Percentiles rank a stretch among this genome's conserved stretches.
These are phyloP conservation scores for Sturnira hondurensis DNA, from an alignment of 2,113 vertebrate genomes.

Conservation along the genomic window DNA sequence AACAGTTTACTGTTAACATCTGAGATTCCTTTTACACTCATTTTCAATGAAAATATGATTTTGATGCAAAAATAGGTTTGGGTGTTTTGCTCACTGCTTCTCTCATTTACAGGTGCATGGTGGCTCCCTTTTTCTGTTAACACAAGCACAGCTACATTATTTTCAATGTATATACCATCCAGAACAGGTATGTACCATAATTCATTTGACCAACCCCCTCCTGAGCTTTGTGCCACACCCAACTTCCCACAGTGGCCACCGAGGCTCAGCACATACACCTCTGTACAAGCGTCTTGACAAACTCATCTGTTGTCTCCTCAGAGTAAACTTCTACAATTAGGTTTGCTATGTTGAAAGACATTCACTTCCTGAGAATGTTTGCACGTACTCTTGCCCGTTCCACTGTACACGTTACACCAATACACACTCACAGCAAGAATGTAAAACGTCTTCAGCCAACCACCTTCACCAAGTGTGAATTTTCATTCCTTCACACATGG, in stretches of 20 bases:
- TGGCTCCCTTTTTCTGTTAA: neutral
- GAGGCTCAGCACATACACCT: neutral
- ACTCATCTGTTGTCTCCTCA: neutral
- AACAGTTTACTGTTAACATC: neutral
- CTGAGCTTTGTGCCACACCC: neutral
- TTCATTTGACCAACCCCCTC: neutral
- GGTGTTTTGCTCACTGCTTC: neutral
- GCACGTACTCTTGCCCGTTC: too few relatives aligned
- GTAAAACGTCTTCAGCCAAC: neutral
- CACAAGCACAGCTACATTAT: neutral
- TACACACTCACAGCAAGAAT: neutral
- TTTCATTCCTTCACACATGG: neutral
- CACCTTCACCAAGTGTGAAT: neutral
- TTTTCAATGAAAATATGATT: constrained; percentile 31
- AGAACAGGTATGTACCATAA: neutral
- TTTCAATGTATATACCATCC: neutral
- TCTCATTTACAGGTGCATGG: neutral
- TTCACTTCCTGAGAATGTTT: neutral
- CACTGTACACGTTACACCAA: neutral
- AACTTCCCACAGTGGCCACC: neutral
- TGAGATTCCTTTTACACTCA: neutral
- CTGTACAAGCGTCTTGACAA: neutral
- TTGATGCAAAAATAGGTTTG: constrained; percentile 8
- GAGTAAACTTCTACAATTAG: neutral
- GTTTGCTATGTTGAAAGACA: neutral